Percentiles rank a stretch among this genome's conserved stretches.
These are phyloP conservation scores for Nesidiocoris tenuis DNA, from an alignment of 2,888 invertebrate species.

Conservation along the genomic window DNA sequence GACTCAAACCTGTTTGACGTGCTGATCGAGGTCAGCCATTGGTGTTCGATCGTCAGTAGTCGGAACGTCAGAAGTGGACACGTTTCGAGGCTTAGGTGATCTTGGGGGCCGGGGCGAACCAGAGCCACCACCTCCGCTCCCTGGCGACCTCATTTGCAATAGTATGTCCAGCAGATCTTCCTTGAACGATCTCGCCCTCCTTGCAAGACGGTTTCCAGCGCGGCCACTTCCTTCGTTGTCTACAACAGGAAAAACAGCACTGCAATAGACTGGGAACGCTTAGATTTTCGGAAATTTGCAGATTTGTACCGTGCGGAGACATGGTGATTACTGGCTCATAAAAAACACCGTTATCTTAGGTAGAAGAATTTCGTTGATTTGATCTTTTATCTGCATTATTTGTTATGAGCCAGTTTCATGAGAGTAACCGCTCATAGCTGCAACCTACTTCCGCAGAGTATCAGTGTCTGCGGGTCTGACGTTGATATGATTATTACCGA, in stretches of 20 bases:
- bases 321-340: not conserved
- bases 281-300: not conserved
- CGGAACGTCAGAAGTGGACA: constrained; percentile 57
- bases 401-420: not conserved
- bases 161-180: constrained; percentile 89
- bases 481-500: too few relatives aligned
- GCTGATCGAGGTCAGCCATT: constrained; percentile 70
- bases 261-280: too few relatives aligned
- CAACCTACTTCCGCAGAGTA: too few relatives aligned
- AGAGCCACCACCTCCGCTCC: constrained; percentile 47
- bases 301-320: not conserved
- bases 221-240: constrained; percentile 45
- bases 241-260: constrained; percentile 13
- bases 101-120: constrained; percentile 57
- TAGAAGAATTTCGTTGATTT: not conserved
- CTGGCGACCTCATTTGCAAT: constrained; percentile 83
- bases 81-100: constrained; percentile 56
- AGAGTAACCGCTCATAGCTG: too few relatives aligned
- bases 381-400: not conserved
- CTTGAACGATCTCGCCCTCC: constrained; percentile 86
- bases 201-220: constrained; percentile 78
- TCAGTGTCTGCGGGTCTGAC: too few relatives aligned
- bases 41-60: constrained; percentile 63
- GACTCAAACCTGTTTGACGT: constrained; percentile 61
- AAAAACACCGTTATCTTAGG: not conserved